Base-by-base conservation (phyloP, 2,888 invertebrate genomes). In the Incurvaria masculella region DNA sequence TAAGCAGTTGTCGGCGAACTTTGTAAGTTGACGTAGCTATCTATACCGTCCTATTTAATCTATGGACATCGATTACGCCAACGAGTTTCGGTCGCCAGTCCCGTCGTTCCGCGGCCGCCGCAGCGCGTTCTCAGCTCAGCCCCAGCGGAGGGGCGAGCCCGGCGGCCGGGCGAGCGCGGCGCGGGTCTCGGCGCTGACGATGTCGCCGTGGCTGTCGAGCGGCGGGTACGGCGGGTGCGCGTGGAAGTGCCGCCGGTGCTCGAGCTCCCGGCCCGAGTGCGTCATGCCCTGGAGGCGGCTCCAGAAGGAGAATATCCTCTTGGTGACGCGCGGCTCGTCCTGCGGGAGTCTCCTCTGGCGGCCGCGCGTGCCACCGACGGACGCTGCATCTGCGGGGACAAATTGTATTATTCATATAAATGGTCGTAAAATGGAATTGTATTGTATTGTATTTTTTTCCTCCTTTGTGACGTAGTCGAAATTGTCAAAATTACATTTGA, bases 101-200 rank as follows among this genome's bases (percentile, higher is more conserved):
- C n/a, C n/a, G n/a, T n/a, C n/a, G 23, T 23, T 23, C 23, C 23
- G 49, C 38, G 17, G 54, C 17, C 20, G 51, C 39, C 38, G 52
- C 42, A 47, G 48, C 49, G 42, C 49, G 51, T 33, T n/a, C n/a
- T 41, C 27, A 47, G 55, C 59, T 72, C 60, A 72, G 49, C 79
- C 75, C 74, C 76, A 79, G 53, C 78, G 64, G 33, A 78, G 58
- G 2, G 78, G 78, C 16, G 76, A 75, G 51, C 78, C 78, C 3
- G 78, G 75, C 49, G 78, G 76, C 64, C 78, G 62, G 60, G 71
- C 62, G 50, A 72, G 62, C 56, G 70, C 53, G 44, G 63, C 64
- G 47, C 76, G 68, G 46, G 76, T 73, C 53, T 76, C 73, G 1
- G 76, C 75, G 1, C 74, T 74, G 18, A 76, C 64, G 2, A 60